Evolutionary conservation across 2,113 vertebrate species (phyloP), one percentile per base, ranked within the genome.

Genomic region (Cettia cetti): DNA sequence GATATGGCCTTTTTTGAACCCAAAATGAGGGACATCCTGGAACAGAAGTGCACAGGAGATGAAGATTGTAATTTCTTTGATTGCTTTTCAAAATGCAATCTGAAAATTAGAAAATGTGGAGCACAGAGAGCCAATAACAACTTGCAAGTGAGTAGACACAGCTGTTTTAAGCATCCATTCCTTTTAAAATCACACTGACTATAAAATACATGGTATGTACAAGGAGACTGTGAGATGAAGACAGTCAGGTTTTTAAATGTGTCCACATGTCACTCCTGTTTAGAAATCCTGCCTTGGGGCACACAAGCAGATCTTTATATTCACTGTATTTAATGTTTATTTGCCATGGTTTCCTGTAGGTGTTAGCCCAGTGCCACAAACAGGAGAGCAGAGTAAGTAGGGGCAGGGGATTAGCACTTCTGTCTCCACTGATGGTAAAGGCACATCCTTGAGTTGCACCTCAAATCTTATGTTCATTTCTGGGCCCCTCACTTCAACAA

Each of bases 1-100:
- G 99, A 99, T 98, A 99, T 99, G 99, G 99, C 99, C 49, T 99
- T 99, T 97, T 99, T 99, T 72, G 99, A 99, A 96, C 99, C 99
- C 8, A 99, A 99, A 98, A 99, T 99, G 99, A 98, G 97, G 77
- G 99, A 99, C 92, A 99, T 99, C 92, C 98, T 99, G 2, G 99
- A 99, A 90, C 99, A 99, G 96, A 99, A 99, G 92, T 99, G 99
- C 98, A 99, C 98, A 19, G 97, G 92, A 45, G 99, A 99, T 3
- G 98, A 99, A 54, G 99, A 99, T 66, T 99, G 99, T 71, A 99
- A 98, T 97, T 99, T 99, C 97, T 99, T 99, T 77, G 99, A 99
- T 98, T 99, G 99, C 82, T 98, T 98, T 95, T 99, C 99, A 27
- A 98, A 97, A 70, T 99, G 99, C 65, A 97, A 99, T 95, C 88